These are phyloP conservation scores for Amphiprion ocellaris DNA, from an alignment of 2,113 vertebrate genomes.

Conservation along the genomic window DNA sequence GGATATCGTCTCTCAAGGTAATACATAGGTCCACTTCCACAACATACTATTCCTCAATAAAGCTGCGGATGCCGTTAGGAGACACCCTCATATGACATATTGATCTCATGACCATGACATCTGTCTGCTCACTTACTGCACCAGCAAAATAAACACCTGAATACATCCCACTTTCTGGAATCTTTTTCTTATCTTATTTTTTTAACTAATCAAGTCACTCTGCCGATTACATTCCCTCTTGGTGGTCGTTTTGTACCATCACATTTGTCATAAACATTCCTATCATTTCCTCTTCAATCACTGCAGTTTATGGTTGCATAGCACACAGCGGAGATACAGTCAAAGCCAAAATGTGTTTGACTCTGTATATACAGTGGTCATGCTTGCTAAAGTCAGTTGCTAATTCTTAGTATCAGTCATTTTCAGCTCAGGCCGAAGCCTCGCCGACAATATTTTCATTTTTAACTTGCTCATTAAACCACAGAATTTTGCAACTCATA, in stretches of 20 bases:
- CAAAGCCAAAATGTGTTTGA: constrained; percentile 21
- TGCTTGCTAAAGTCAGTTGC: constrained; percentile 5
- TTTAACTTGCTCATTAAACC: constrained; percentile 29
- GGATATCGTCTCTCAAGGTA: constrained; percentile 51
- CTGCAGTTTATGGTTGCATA: constrained; percentile 71
- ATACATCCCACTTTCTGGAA: constrained; percentile 28
- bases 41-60: constrained; percentile 57
- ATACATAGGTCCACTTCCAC: constrained; percentile 72
- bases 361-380: constrained; percentile 30
- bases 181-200: background rate
- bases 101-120: constrained; percentile 3
- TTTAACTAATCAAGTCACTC: constrained; percentile 22
- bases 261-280: constrained; percentile 46
- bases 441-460: background rate
- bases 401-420: constrained; percentile 23
- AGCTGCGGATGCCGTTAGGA: constrained; percentile 49
- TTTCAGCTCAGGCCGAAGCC: constrained; percentile 16
- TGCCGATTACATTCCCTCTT: constrained; percentile 38
- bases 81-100: constrained; percentile 14
- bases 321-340: constrained; percentile 42
- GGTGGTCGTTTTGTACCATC: constrained; percentile 70
- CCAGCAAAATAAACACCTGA: constrained; percentile 26
- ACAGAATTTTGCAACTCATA: constrained; percentile 24
- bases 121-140: constrained; percentile 39
- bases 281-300: constrained; percentile 37